Evolutionary conservation across 2,888 invertebrate genomes (phyloP), one percentile per base, ranked within the genome.

Genomic region (Gymnoscelis rufifasciata): DNA sequence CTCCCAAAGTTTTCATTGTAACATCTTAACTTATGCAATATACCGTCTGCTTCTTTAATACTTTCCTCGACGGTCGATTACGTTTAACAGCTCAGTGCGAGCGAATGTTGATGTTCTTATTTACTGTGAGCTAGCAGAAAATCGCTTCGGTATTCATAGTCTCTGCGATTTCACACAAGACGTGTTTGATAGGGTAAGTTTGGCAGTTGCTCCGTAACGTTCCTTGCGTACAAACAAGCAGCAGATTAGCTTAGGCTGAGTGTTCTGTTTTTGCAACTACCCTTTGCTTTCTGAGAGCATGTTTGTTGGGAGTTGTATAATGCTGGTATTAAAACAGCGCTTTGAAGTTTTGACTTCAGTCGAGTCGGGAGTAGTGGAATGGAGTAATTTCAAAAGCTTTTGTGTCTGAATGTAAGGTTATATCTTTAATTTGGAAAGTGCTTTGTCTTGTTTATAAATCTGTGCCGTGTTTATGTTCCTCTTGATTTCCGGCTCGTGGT

Each of bases 1-100:
- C 74, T 74, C 72, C 73, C 78, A 74, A 86, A 86, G 76, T 86
- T 87, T 86, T 74, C 84, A 84, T 78, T 86, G 83, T 83, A 74
- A 86, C 81, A 81, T 81, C 82, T 77, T 74, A 87, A 87, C 86
- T 87, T 87, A 82, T 80, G 86, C 84, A 84, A 84, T 87, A 86
- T 83, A 80, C 74, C 79, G 80, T 81, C 77, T 78, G 81, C 80
- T 81, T 80, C 81, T 81, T 83, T 86, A 83, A 86, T 86, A 86
- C 87, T 86, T 88, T 84, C 78, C 74, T 74, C 71, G 74, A 75
- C 83, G 86, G 82, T 86, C 87, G 87, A 88, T 88, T 87, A 82
- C 83, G 69, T 78, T 84, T 87, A 86, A 87, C 83, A 79, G 76
- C 81, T 71, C 74, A 73, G 74, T 82, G 74, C 77, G 74, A 77